Conservation (phyloP, 2,113 vertebrate genomes). For the Pavo muticus region DNA sequence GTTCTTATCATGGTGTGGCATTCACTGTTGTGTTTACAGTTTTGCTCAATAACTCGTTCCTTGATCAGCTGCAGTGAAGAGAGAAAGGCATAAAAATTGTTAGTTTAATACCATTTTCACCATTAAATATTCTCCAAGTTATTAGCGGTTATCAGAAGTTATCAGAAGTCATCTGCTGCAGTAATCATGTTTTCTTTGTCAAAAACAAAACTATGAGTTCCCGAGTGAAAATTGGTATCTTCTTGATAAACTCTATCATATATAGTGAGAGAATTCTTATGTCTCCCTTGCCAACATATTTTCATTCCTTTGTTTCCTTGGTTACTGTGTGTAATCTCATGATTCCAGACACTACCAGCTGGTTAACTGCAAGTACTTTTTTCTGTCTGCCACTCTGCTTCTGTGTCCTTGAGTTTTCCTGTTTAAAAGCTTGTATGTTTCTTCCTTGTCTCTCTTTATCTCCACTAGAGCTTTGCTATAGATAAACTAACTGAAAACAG, state of each 20-base stretch:
- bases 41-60: background rate
- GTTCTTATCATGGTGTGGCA: fast-evolving
- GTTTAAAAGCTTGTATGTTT: background rate
- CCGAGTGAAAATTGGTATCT: background rate
- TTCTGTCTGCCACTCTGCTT: background rate
- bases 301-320: background rate
- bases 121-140: background rate
- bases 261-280: background rate
- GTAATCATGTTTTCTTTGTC: background rate
- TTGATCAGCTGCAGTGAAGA: background rate
- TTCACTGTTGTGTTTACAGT: background rate
- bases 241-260: background rate
- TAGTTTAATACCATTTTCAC: background rate
- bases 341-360: background rate
- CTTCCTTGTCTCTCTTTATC: background rate
- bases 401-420: background rate
- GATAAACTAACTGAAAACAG: background rate
- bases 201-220: background rate
- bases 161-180: background rate
- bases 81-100: background rate
- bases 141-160: background rate
- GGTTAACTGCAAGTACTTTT: background rate
- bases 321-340: background rate
- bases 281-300: background rate
- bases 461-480: background rate